phyloP scores from a whole-genome alignment of 1,140 invertebrate species.

The Psilanteris sp. region DNA sequence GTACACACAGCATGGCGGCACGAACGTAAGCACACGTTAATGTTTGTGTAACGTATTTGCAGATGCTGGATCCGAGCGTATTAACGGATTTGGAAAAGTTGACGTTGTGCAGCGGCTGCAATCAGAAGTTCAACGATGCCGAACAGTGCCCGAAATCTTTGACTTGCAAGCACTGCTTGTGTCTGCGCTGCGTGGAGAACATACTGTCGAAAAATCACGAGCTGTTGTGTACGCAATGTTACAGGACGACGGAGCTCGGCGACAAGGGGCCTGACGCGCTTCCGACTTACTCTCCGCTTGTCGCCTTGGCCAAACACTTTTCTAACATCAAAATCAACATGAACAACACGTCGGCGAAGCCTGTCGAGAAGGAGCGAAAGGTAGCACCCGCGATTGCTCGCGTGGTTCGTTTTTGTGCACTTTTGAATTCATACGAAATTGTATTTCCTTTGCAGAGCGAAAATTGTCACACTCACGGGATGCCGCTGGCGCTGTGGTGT shows the following conservation, averaged over 20 bases:
- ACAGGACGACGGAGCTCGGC: conserved; percentile 84
- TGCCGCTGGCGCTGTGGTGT: conserved; percentile 85
- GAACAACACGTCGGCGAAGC: conserved; percentile 74
- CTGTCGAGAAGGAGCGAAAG: conserved; percentile 80
- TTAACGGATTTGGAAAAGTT: conserved; percentile 85
- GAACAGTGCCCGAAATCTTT: conserved; percentile 86
- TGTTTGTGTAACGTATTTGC: no score
- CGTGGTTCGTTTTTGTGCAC: no score
- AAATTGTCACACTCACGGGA: conserved; percentile 86
- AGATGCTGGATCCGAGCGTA: conserved; percentile 80
- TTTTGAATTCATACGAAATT: no score
- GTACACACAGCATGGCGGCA: no score
- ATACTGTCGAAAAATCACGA: conserved; percentile 83
- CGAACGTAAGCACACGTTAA: no score
- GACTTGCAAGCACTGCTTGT: conserved; percentile 88
- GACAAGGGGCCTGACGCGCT: conserved; percentile 83
- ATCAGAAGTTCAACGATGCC: conserved; percentile 85
- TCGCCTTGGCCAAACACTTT: conserved; percentile 83
- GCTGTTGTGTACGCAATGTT: conserved; percentile 85
- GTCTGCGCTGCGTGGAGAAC: conserved; percentile 85
- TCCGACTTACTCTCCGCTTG: conserved; percentile 83
- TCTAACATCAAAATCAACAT: conserved; percentile 80
- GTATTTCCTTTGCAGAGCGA: conserved; percentile 81
- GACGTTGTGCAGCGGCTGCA: conserved; percentile 85
- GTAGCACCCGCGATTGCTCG: conserved; percentile 67